Percentiles rank a stretch among this genome's conserved stretches.
These are phyloP conservation scores for Grus americana DNA, from an alignment of 2,113 vertebrate species.

Conservation along the genomic window DNA sequence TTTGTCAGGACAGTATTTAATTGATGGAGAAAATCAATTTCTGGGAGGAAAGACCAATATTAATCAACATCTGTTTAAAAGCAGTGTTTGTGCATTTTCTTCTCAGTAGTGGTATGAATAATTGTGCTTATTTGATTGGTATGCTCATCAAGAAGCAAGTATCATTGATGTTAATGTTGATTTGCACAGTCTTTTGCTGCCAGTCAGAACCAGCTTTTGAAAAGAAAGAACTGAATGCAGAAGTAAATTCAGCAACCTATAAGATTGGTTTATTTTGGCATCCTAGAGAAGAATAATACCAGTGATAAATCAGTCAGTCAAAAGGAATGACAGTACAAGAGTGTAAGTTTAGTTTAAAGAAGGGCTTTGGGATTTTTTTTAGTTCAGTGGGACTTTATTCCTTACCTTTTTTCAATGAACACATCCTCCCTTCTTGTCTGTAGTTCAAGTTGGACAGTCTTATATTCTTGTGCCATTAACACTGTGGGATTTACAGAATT, in stretches of 20 bases:
- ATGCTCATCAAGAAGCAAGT: background rate
- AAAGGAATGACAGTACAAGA: background rate
- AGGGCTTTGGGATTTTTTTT: background rate
- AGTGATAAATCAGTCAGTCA: background rate
- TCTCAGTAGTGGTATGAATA: background rate
- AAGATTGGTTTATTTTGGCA: background rate
- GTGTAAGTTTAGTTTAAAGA: background rate
- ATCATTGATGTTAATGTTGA: background rate
- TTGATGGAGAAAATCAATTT: conserved; percentile 31
- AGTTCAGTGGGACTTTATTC: background rate
- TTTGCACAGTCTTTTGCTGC: background rate
- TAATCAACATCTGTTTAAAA: conserved; percentile 27
- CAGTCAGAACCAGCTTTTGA: background rate
- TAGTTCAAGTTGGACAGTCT: background rate
- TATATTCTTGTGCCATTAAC: background rate
- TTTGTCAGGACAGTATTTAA: conserved; percentile 18
- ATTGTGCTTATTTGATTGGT: conserved; percentile 21
- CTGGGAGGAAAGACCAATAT: conserved; percentile 6
- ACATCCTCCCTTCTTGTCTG: background rate
- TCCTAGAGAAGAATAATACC: background rate
- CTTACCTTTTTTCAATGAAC: background rate
- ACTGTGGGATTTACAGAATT: background rate
- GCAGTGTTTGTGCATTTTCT: background rate
- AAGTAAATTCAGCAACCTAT: background rate
- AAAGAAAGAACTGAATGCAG: background rate